A percentile compares a stretch with the other conserved stretches of the same genome.
These are phyloP conservation scores for Anadara kagoshimensis DNA, from an alignment of 1,140 invertebrate species.

Conservation along the genomic window DNA sequence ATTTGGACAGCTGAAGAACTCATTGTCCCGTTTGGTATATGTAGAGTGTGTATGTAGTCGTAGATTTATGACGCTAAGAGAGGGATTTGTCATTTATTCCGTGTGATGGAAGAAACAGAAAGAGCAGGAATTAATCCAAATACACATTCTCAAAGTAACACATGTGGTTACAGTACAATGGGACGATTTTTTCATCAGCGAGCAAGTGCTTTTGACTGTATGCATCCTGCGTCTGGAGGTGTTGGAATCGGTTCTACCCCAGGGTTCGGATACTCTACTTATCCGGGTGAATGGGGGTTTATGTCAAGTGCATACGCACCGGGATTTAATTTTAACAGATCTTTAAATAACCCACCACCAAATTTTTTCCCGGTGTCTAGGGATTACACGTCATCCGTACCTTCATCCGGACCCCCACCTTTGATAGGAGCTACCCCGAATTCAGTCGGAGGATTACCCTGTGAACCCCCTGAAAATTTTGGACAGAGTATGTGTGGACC, in stretches of 20 bases:
- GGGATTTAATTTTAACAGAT: constrained; percentile 42
- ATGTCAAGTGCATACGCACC: constrained; percentile 45
- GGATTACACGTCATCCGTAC: constrained; percentile 24
- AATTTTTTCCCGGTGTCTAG: constrained; percentile 37
- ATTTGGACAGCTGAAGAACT: constrained; percentile 37
- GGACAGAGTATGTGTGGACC: constrained; percentile 37
- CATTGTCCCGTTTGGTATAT: constrained; percentile 21
- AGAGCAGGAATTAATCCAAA: constrained; percentile 37
- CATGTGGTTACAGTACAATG: constrained; percentile 43
- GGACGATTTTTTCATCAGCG: constrained; percentile 54
- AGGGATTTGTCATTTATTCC: constrained; percentile 39
- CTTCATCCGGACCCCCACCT: constrained; percentile 25
- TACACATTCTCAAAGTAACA: constrained; percentile 31
- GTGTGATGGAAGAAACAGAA: constrained; percentile 48
- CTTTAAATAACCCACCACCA: constrained; percentile 28
- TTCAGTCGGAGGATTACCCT: constrained; percentile 29
- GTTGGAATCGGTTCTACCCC: constrained; percentile 39
- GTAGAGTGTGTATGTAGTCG: constrained; percentile 19
- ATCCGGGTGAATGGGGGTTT: constrained; percentile 57
- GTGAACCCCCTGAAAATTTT: constrained; percentile 34
- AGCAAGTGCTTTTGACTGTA: constrained; percentile 59
- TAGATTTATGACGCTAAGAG: constrained; percentile 46
- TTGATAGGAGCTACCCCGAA: constrained; percentile 34
- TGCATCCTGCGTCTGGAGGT: constrained; percentile 52
- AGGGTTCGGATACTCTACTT: constrained; percentile 53